Evolutionary conservation across 2,113 vertebrate genomes (phyloP).

Genomic region (Glaucomys volans): DNA sequence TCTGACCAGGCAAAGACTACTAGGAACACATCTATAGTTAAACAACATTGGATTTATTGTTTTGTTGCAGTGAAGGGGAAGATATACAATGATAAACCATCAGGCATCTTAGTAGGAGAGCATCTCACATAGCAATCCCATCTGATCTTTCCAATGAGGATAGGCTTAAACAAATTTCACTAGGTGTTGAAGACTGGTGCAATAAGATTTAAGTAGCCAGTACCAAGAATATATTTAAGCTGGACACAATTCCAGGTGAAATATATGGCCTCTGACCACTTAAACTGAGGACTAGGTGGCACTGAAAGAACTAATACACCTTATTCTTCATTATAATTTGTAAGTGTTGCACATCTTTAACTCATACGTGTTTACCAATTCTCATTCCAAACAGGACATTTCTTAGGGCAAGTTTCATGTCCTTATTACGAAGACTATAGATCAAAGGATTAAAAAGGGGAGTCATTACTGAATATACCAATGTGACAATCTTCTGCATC

Average conservation of each 20-base stretch:
- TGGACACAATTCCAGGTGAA: neutral
- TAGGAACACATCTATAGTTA: neutral
- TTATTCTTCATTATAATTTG: conserved; percentile 30
- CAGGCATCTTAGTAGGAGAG: neutral
- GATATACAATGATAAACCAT: neutral
- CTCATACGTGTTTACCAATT: conserved; percentile 31
- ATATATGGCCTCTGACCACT: neutral
- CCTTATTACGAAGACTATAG: conserved; percentile 82
- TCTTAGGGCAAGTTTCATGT: conserved; percentile 77
- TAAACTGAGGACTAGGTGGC: neutral
- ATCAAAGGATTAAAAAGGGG: conserved; percentile 82
- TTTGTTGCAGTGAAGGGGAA: neutral
- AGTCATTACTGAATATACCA: conserved; percentile 78
- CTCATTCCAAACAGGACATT: conserved; percentile 46
- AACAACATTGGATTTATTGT: neutral
- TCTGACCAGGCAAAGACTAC: neutral
- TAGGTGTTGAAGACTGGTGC: neutral
- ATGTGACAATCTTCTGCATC: conserved; percentile 76
- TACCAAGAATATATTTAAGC: neutral
- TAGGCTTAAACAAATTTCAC: neutral
- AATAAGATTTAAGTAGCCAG: conserved; percentile 7
- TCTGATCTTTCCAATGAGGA: conserved; percentile 13
- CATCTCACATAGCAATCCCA: neutral
- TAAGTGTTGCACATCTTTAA: neutral
- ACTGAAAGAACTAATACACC: neutral